Base-by-base conservation (phyloP, 2,113 vertebrate genomes). In the Puffinus mauretanicus region DNA sequence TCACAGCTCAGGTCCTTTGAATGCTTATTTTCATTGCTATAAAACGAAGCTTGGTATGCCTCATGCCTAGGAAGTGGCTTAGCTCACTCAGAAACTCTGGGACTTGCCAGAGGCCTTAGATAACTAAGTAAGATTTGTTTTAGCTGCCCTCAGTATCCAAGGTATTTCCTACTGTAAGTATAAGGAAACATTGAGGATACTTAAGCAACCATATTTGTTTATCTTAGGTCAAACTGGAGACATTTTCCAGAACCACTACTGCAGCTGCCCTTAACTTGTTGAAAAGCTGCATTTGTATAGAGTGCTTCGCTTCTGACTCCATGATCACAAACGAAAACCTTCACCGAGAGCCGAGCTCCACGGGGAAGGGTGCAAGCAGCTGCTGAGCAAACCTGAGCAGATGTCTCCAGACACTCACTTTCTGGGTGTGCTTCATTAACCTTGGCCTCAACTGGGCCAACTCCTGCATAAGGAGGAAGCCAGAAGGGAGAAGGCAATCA, bases 91-190 rank as follows among this genome's bases (percentile, higher is more conserved):
- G 91, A 89, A 91, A 77, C 73, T 34, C 84, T 73, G 58, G 26
- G 70, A 79, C 66, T 95, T 82, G 91, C 93, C 89, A 93, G 84
- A 77, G 24, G 75, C 78, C 81, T 94, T 70, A 79, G 93, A 87
- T 91, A 96, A 93, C 62, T 40, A 84, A 88, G 66, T 9, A 73
- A 85, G 86, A 80, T 95, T 92, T 91, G 82, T 27, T 95, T 93
- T 77, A 95, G 91, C 84, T 62, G 62, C 86, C 89, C 84, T 97
- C 96, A 95, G 64, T 91, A 95, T 90, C 82, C 89, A 80, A 95
- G 67, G 89, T 94, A 97, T 96, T 96, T 97, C 96, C 94, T 97
- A 96, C 93, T 93, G 54, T 94, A 95, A 97, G 94, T 92, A 94
- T 66, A 90, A 96, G 96, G 94, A 95, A 95, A 94, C 91, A 82